Base-by-base conservation (phyloP, 2,113 vertebrate genomes). In the Gallinago jamesoni region DNA sequence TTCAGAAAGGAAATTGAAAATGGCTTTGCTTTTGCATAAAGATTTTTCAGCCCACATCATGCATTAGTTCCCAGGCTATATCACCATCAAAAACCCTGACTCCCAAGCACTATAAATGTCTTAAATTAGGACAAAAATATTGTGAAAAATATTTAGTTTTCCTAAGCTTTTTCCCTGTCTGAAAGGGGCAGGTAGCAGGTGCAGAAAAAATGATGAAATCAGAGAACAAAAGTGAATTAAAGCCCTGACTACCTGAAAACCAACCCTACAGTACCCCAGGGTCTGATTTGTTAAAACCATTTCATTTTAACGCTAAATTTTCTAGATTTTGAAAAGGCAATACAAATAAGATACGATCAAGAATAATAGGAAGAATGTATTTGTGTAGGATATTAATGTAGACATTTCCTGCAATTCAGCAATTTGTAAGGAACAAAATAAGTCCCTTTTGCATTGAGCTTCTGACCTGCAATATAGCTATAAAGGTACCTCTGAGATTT, bases 401-500 rank as follows among this genome's bases (percentile, higher is more conserved):
- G 93, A 80, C 85, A 27, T 96, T 96, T 92, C 93, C 92, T 56
- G 81, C 86, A 66, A 94, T 91, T 89, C 95, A 97, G 90, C 95
- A 96, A 80, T 97, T 97, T 96, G 73, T 96, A 59, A 94, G 63
- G 43, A 94, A 93, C 60, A 88, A 96, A 96, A 97, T 92, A 75
- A 68, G 47, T 67, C 77, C 67, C 59, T 52, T 93, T 89, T 95
- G 92, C 86, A 92, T 59, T 75, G 96, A 97, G 80, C 94, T 96
- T 80, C 93, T 96, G 96, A 97, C 93, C 94, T 97, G 73, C 92
- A 94, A 56, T 88, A 76, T 63, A 97, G 77, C 81, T 97, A 74
- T 89, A 95, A 95, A 88, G 66, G 95, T 72, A 93, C 93, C 81
- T 84, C 56, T 94, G 84, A 95, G 96, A 93, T 95, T 96, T 93